Conservation (phyloP, 2,113 vertebrate species). For the Bubo scandiacus region DNA sequence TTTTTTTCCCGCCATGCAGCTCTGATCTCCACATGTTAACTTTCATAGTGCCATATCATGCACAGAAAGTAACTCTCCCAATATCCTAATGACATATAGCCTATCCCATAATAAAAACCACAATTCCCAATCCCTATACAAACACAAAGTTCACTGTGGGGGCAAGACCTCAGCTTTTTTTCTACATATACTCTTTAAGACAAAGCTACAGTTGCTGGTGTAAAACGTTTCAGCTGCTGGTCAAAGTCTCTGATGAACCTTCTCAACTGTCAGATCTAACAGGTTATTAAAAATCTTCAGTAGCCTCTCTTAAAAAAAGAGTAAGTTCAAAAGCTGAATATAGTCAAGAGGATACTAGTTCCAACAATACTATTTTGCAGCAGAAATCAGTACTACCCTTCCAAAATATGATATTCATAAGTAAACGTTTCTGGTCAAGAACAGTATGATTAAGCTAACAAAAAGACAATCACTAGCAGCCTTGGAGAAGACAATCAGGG, state of each 20-base stretch:
- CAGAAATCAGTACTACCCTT: neutral
- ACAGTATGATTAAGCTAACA: neutral
- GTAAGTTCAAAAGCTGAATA: neutral
- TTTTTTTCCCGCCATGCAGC: neutral
- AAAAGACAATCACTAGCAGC: neutral
- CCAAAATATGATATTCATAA: constrained; percentile 18
- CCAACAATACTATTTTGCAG: neutral
- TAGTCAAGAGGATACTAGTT: neutral
- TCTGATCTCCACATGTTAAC: neutral
- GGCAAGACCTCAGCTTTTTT: neutral
- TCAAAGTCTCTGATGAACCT: neutral
- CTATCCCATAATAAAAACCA: neutral
- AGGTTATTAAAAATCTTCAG: neutral
- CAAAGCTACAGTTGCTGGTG: neutral
- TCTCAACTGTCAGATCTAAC: neutral
- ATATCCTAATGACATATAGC: neutral
- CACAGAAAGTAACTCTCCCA: neutral
- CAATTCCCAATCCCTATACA: neutral
- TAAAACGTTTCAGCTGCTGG: neutral
- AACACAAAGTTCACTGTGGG: neutral
- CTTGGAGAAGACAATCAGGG: constrained; percentile 16
- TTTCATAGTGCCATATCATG: neutral
- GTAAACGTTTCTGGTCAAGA: neutral
- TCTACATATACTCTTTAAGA: neutral
- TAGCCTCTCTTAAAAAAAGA: neutral